Base-by-base conservation (phyloP, 2,888 invertebrate species). In the Listrodromus nycthemerus region DNA sequence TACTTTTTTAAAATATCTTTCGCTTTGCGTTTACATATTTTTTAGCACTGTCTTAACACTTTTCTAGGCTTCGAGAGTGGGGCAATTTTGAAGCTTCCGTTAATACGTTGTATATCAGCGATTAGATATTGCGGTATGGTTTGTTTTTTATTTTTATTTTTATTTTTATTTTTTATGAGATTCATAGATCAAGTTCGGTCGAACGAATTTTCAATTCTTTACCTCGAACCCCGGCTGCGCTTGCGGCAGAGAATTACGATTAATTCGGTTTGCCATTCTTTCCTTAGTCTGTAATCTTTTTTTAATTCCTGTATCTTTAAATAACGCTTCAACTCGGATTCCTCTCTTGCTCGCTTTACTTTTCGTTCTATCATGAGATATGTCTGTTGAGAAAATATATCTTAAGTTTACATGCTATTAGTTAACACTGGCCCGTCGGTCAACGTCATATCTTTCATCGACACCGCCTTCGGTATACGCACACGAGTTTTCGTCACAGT, bases 371-470 rank as follows among this genome's bases (percentile, higher is more conserved):
- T 87, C 86, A 88, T 89, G 89, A 90, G 92, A 92, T 92, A 92
- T 92, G 92, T 92, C 86, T 90, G 85, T 89, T 90, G 90, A 90
- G 90, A 91, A 90, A 91, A 90, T 91, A 89, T 90, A 90, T 89
- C 88, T 89, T 89, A 89, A 85, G 86, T 87, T 84, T 84, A 84
- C 63, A 74, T 78, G 55, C 74, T 84, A 84, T 84, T 61, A 75
- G 84, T 84, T 81, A 84, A 84, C 81, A 74, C 81, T 78, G 81
- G 73, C 78, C 77, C 13, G 74, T 65, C 65, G 66, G 61, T 24
- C 16, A 61, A 74, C 77, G 69, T 58, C 33, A 71, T 52, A 33
- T 63, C 24, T 37, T 50, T 70, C 63, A 13, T 33, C 48, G 50
- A 21, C 45, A 45, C 48, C n/a, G 8, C 21, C 4, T 4, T 21